Percentiles rank a stretch among this genome's conserved stretches.
These are phyloP conservation scores for Crotalus viridis DNA, from an alignment of 2,113 vertebrate species.

Conservation along the genomic window DNA sequence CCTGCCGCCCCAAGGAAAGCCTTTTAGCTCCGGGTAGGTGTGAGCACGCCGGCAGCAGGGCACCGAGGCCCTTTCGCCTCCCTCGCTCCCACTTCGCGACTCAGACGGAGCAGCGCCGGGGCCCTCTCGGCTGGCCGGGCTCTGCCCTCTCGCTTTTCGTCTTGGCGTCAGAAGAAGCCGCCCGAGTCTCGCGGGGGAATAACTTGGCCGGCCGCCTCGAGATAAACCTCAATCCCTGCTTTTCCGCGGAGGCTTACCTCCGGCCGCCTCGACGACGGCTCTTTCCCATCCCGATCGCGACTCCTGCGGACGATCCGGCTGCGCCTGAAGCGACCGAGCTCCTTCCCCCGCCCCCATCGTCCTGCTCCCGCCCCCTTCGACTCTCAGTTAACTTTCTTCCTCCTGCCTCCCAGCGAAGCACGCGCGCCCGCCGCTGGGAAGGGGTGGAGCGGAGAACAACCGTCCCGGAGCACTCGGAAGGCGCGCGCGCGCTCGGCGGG, in stretches of 20 bases:
- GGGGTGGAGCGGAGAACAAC: neutral
- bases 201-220: no score
- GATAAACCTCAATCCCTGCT: neutral
- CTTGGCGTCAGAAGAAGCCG: neutral
- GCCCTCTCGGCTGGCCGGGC: neutral
- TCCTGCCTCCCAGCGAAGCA: neutral
- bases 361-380: neutral
- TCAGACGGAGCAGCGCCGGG: neutral
- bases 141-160: neutral
- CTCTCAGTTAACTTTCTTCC: neutral
- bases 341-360: constrained; percentile 25
- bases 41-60: no score
- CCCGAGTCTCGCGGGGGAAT: no score
- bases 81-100: neutral
- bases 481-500: rapidly evolving
- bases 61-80: neutral
- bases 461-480: neutral
- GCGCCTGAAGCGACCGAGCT: neutral
- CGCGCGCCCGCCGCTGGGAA: neutral
- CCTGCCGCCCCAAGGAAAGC: neutral
- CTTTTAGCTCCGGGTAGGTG: neutral
- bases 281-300: constrained; percentile 10
- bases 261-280: neutral
- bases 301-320: neutral
- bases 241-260: neutral